These are phyloP conservation scores for Cettia cetti DNA, from an alignment of 2,113 vertebrate genomes.

Conservation along the genomic window DNA sequence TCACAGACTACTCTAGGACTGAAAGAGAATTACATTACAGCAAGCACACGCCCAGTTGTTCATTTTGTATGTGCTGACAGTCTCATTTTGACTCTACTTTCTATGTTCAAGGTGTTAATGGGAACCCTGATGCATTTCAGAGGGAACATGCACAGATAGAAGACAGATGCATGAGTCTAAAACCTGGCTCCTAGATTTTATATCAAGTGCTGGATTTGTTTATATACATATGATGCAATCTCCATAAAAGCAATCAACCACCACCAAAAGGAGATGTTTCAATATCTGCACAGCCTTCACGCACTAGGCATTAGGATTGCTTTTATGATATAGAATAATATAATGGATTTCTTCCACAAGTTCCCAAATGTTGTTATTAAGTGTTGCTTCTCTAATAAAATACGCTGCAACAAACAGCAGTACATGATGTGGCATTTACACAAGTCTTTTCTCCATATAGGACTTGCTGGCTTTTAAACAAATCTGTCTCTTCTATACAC, in stretches of 20 bases:
- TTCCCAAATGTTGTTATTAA: conserved; percentile 51
- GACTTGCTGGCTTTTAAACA: conserved; percentile 37
- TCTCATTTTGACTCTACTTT: conserved; percentile 28
- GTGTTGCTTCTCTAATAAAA: conserved; percentile 55
- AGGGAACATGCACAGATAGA: not conserved
- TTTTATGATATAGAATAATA: conserved; percentile 50
- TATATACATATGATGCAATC: conserved; percentile 50
- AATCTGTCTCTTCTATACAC: conserved; percentile 24
- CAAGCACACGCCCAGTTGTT: not conserved
- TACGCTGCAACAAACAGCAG: conserved; percentile 9
- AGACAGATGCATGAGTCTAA: conserved; percentile 18
- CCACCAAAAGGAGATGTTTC: conserved; percentile 30
- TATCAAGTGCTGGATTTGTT: conserved; percentile 44
- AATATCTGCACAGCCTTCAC: conserved; percentile 14
- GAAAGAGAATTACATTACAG: not conserved
- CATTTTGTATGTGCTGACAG: conserved; percentile 18
- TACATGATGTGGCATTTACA: conserved; percentile 43
- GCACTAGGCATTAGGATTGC: conserved; percentile 30
- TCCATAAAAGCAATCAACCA: conserved; percentile 61
- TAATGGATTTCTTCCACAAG: conserved; percentile 32
- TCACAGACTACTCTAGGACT: not conserved
- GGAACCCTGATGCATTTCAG: conserved; percentile 48
- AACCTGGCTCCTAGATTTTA: conserved; percentile 12
- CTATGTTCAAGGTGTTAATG: conserved; percentile 38
- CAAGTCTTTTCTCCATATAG: not conserved